Evolutionary conservation across 92 coral and sea anemone genomes (phyloP).

Genomic region (Zoanthus sansibaricus): DNA sequence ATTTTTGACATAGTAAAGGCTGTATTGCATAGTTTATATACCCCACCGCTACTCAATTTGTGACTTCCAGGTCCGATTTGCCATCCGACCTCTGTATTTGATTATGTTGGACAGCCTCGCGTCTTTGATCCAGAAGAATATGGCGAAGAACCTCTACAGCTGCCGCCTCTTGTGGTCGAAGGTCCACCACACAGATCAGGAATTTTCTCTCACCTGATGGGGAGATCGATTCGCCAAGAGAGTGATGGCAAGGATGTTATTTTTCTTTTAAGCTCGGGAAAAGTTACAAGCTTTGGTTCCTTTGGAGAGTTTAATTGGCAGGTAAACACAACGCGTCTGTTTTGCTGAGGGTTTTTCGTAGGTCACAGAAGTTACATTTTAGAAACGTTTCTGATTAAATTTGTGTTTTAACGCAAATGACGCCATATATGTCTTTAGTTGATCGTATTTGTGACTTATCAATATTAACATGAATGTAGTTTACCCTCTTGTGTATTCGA

Average conservation of each 20-base stretch:
- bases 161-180: constrained; percentile 82
- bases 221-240: constrained; percentile 71
- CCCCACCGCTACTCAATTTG: not conserved
- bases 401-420: too few relatives aligned
- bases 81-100: constrained; percentile 35
- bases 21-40: too few relatives aligned
- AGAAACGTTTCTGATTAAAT: too few relatives aligned
- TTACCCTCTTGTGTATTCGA: too few relatives aligned
- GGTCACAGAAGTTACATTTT: too few relatives aligned
- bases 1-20: too few relatives aligned
- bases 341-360: too few relatives aligned
- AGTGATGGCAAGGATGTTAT: constrained; percentile 79
- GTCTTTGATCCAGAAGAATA: constrained; percentile 55
- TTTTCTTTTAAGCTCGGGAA: constrained; percentile 80
- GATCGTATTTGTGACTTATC: too few relatives aligned
- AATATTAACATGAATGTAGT: too few relatives aligned
- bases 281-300: constrained; percentile 86
- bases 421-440: too few relatives aligned
- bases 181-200: constrained; percentile 88
- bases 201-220: constrained; percentile 86
- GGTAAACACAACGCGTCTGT: constrained; percentile 54
- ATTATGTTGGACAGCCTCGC: constrained; percentile 26
- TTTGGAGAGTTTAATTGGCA: constrained; percentile 97
- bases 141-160: constrained; percentile 68
- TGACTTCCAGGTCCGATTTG: constrained; percentile 19